Base-by-base conservation (phyloP, 2,113 vertebrate species). In the Hippopotamus amphibius region DNA sequence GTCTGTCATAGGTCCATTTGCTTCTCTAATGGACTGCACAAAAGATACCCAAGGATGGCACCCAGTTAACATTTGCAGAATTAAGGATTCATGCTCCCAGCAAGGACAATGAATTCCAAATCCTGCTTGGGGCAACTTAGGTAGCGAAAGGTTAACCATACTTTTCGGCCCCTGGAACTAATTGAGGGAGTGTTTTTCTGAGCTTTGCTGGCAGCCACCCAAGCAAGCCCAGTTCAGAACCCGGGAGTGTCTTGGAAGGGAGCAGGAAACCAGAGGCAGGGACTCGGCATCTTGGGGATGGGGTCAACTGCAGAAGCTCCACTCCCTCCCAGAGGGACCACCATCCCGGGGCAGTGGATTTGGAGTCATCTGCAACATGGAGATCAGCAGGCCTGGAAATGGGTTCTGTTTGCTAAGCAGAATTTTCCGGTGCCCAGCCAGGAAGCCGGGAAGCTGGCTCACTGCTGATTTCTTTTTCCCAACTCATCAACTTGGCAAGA, bases 381-480 rank as follows among this genome's bases (percentile, higher is more conserved):
- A 68, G 5, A 84, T 96, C 63, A 84, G 68, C 24, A 80, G 81
- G 59, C 55, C 91, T 97, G 95, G 88, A 96, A 93, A 59, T 89
- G 33, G 77, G 55, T 96, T 96, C 77, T 95, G 96, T 95, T 95
- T 94, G 89, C 96, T 88, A 88, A 95, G 93, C 8, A 30, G 93
- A 97, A 97, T 97, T 97, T 97, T 97, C 95, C 79, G 3, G 65
- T 63, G 93, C 93, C 95, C 71, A 65, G 72, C 77, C 0, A 76
- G 93, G 93, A 88, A 90, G 93, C 69, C 7, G 8, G n/a, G 84
- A 76, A 90, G 71, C 63, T 79, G 87, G 80, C 93, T 94, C 43
- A 7, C 55, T 95, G 96, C 95, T 97, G 80, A 96, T 95, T 96
- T 95, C 95, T 79, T 94, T 94, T 96, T 93, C 88, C 85, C 41